These are phyloP conservation scores for Phoeniculus purpureus DNA, from an alignment of 2,797 vertebrate species.

Conservation along the genomic window DNA sequence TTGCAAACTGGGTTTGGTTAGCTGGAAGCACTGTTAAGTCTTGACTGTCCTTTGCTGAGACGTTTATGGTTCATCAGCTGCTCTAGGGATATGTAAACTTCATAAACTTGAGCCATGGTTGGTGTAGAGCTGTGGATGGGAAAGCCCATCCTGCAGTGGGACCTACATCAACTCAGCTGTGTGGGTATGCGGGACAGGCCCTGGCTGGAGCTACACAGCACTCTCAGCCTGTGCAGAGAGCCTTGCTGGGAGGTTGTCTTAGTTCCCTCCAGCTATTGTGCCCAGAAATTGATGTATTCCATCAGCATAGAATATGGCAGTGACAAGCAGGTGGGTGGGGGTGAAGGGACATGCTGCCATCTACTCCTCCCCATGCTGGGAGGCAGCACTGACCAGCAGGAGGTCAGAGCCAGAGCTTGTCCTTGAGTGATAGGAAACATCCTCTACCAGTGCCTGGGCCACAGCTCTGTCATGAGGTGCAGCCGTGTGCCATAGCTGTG, in stretches of 20 bases:
- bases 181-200: neutral
- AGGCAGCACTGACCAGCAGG: accelerated
- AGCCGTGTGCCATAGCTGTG: accelerated
- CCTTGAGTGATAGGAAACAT: neutral
- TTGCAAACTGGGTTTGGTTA: neutral
- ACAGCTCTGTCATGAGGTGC: accelerated
- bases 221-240: neutral
- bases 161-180: accelerated
- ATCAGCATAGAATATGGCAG: neutral
- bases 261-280: neutral
- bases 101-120: neutral
- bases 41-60: neutral
- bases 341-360: neutral
- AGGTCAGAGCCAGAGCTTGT: neutral
- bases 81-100: neutral
- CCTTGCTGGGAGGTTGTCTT: accelerated
- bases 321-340: accelerated
- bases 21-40: neutral
- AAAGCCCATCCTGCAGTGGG: neutral
- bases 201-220: accelerated
- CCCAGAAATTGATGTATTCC: accelerated
- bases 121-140: neutral
- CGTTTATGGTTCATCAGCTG: neutral
- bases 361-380: neutral
- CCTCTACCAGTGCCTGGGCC: accelerated